Evolutionary conservation across 2,888 invertebrate species (phyloP), one percentile per base, ranked within the genome.

Genomic region (Coleophora deauratella): DNA sequence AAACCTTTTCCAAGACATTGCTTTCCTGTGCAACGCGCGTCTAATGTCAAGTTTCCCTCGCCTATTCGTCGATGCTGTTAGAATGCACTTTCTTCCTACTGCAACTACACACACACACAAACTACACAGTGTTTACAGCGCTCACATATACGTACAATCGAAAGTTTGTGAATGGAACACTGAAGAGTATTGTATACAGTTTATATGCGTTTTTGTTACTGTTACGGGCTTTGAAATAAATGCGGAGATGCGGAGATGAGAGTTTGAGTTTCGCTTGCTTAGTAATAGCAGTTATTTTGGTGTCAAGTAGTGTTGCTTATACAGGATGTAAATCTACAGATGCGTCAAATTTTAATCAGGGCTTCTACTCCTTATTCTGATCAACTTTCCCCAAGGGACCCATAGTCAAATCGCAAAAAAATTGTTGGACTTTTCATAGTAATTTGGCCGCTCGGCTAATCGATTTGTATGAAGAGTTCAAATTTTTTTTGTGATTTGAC

Each of bases 71-170:
- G 66, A 73, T 70, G 73, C 66, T 67, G 57, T 54, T 65, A 78
- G 80, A 81, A 81, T 85, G 84, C 84, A 81, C 85, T 85, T 85
- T 85, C 84, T 82, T 82, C 80, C 79, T 71, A 55, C 46, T 52
- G 43, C 62, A 51, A 47, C 52, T 54, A 53, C 35, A 10, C 41
- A 38, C 33, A n/a, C 41, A 40, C 1, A 9, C 35, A 27, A 37
- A 12, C n/a, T 39, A 40, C 42, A 33, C 30, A 31, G 11, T 36
- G 31, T n/a, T 27, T 34, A 37, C 33, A 33, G 33, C 8, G 38
- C 11, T 49, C 47, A 37, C 41, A 46, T n/a, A 28, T 10, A 9
- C 14, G n/a, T 6, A 21, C 12, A 62, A 62, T 61, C 63, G 66
- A 68, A 64, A 66, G 68, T 68, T 50, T 57, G 52, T 59, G 56